A percentile compares a stretch with the other conserved stretches of the same genome.
phyloP scores from a whole-genome alignment of 2,113 vertebrate genomes.

The Laterallus jamaicensis region DNA sequence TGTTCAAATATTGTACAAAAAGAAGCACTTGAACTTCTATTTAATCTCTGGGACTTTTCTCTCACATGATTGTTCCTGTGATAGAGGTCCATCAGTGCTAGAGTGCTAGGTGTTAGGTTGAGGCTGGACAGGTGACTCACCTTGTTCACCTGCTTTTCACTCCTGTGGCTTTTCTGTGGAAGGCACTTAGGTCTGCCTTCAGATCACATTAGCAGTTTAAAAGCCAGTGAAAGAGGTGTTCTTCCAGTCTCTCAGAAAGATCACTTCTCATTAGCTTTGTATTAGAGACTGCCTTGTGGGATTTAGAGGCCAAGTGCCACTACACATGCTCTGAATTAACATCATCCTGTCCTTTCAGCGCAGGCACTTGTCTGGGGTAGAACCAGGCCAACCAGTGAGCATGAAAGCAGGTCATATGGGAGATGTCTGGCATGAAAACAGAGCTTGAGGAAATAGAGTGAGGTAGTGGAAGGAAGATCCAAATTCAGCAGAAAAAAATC shows the following conservation, averaged over 20 bases:
- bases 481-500: neutral
- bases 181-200: neutral
- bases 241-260: neutral
- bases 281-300: neutral
- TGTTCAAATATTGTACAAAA: neutral
- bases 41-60: neutral
- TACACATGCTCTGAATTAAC: neutral
- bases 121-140: neutral
- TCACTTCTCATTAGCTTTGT: neutral
- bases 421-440: neutral
- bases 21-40: neutral
- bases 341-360: neutral
- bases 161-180: neutral
- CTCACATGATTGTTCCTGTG: neutral
- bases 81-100: neutral
- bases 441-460: neutral
- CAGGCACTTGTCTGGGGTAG: neutral
- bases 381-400: neutral
- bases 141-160: neutral
- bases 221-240: neutral
- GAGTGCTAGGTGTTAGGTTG: neutral
- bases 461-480: neutral
- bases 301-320: neutral
- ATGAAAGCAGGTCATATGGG: neutral
- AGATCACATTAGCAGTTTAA: neutral